Conservation (phyloP, 2,113 vertebrate genomes). For the Microtus oregoni region DNA sequence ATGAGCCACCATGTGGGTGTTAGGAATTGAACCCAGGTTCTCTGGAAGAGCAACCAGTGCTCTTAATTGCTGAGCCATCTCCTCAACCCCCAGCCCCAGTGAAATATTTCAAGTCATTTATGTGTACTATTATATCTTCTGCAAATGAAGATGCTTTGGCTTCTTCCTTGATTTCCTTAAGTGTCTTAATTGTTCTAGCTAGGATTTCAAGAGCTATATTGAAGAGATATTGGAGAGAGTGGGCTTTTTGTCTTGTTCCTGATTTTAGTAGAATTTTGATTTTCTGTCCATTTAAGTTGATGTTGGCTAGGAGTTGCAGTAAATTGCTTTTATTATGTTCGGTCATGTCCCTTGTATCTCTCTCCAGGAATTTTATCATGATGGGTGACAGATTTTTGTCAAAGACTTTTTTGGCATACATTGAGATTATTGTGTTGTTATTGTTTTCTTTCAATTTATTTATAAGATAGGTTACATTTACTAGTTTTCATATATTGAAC, state of each 20-base stretch:
- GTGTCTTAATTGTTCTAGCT: neutral
- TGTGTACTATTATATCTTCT: neutral
- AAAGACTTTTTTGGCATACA: neutral
- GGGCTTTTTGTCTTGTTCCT: neutral
- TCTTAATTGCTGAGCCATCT: too few relatives aligned
- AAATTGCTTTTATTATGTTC: neutral
- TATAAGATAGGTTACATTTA: neutral
- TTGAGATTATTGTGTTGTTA: neutral
- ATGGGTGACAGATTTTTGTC: neutral
- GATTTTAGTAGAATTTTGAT: neutral
- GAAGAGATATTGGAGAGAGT: neutral
- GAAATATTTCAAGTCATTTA: neutral
- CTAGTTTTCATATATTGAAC: neutral
- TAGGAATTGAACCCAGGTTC: too few relatives aligned
- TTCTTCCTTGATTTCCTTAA: neutral
- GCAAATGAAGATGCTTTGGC: neutral
- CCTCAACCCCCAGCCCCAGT: too few relatives aligned
- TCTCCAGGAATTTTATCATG: neutral
- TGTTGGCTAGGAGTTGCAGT: neutral
- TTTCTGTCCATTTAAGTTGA: neutral
- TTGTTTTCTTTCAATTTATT: neutral
- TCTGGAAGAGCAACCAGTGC: too few relatives aligned
- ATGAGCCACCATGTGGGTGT: too few relatives aligned
- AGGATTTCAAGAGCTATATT: neutral
- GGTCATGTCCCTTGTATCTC: neutral